Evolutionary conservation across 2,113 vertebrate species (phyloP).

Genomic region (Passer domesticus): DNA sequence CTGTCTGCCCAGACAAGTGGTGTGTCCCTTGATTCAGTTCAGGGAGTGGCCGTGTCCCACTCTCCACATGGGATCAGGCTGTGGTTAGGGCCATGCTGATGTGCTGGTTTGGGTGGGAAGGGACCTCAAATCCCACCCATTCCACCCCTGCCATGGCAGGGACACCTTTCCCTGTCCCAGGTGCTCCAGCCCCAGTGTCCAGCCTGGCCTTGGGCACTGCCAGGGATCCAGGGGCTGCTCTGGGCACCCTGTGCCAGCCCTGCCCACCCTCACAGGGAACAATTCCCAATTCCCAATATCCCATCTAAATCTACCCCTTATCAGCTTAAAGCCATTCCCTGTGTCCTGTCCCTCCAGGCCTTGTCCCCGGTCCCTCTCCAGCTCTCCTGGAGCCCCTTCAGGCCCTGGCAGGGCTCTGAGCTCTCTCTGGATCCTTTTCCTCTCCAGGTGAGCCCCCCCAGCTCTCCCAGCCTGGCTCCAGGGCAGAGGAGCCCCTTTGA

Average conservation of each 20-base stretch:
- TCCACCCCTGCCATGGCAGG: neutral
- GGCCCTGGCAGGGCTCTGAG: neutral
- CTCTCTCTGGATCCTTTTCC: neutral
- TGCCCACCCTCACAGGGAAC: neutral
- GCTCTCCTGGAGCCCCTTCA: neutral
- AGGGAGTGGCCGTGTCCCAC: rapidly evolving
- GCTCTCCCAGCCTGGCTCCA: neutral
- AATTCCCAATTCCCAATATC: neutral
- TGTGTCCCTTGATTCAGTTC: neutral
- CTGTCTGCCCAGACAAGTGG: neutral
- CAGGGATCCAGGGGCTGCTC: neutral
- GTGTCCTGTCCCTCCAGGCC: neutral
- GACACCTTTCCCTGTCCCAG: neutral
- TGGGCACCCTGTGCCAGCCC: neutral
- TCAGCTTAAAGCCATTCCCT: neutral
- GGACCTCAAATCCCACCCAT: rapidly evolving
- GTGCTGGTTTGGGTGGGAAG: neutral
- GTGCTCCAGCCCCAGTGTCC: neutral
- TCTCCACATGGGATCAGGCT: rapidly evolving
- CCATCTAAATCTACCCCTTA: rapidly evolving
- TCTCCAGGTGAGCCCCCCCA: neutral
- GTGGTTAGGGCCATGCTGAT: neutral
- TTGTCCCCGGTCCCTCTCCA: neutral
- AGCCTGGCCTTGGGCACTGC: neutral
- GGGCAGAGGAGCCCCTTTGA: neutral